Conservation (phyloP, 2,888 invertebrate species). For the Bibio marci region DNA sequence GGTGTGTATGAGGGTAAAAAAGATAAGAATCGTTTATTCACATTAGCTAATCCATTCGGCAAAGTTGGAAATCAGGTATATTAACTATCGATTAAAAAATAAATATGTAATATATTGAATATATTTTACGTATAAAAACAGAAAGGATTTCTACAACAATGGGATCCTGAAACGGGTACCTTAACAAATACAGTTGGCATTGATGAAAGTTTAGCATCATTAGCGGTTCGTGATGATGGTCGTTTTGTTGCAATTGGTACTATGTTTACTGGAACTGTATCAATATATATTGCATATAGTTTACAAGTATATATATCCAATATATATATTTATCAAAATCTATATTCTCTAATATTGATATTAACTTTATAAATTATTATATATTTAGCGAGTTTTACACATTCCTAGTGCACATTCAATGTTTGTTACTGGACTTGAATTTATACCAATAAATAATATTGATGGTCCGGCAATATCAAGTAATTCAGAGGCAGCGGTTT, state of each 20-base stretch:
- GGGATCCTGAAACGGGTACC: slow-evolving; percentile 48
- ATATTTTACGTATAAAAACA: background rate
- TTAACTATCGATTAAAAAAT: background rate
- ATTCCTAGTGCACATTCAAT: slow-evolving; percentile 79
- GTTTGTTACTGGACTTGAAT: slow-evolving; percentile 93
- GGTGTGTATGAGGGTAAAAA: slow-evolving; percentile 52
- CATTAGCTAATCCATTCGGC: slow-evolving; percentile 62
- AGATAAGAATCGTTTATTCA: slow-evolving; percentile 50
- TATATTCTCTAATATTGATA: background rate
- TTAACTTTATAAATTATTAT: background rate
- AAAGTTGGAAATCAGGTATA: slow-evolving; percentile 43
- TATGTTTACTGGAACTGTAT: slow-evolving; percentile 83
- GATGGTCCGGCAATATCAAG: slow-evolving; percentile 57
- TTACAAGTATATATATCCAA: slow-evolving; percentile 52
- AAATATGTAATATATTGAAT: background rate
- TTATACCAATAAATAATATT: slow-evolving; percentile 54
- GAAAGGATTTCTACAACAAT: slow-evolving; percentile 60
- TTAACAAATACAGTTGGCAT: slow-evolving; percentile 40
- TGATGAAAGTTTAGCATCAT: slow-evolving; percentile 62
- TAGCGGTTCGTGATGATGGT: slow-evolving; percentile 83
- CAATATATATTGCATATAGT: slow-evolving; percentile 81
- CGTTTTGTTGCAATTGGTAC: slow-evolving; percentile 83
- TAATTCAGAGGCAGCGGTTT: slow-evolving; percentile 68
- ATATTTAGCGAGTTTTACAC: slow-evolving; percentile 54
- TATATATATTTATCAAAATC: too few relatives aligned